These are phyloP conservation scores for Aphelenchoides besseyi DNA, from an alignment of 1,140 invertebrate species.

Conservation along the genomic window DNA sequence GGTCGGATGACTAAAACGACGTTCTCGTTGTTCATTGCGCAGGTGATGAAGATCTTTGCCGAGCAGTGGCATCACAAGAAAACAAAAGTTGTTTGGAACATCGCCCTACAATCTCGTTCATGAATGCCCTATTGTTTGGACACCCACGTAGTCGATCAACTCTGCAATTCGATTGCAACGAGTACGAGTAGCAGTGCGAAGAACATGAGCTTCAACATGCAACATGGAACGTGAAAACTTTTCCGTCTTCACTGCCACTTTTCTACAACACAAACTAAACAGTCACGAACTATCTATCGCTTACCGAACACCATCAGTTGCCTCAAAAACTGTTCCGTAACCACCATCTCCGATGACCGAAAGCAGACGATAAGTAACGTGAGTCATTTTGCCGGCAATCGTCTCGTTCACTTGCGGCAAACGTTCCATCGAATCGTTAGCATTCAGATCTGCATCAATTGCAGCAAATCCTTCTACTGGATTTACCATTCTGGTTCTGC, in stretches of 20 bases:
- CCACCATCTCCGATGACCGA: conserved; percentile 43
- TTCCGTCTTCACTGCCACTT: conserved; percentile 44
- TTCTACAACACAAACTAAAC: conserved; percentile 14
- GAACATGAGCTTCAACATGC: conserved; percentile 25
- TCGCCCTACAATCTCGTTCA: conserved; percentile 18
- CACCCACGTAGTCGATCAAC: conserved; percentile 45
- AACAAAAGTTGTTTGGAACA: conserved; percentile 26
- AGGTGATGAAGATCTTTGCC: conserved; percentile 48
- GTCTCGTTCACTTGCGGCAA: conserved; percentile 10
- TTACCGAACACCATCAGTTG: conserved; percentile 21
- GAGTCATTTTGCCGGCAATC: background rate
- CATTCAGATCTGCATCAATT: too few relatives aligned
- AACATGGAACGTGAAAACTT: conserved; percentile 27
- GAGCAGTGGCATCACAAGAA: conserved; percentile 48
- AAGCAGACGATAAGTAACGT: background rate
- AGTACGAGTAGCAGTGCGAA: conserved; percentile 31
- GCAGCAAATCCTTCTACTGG: too few relatives aligned
- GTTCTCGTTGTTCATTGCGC: conserved; percentile 40
- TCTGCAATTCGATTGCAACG: conserved; percentile 44
- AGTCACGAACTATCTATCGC: background rate
- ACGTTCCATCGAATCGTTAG: too few relatives aligned
- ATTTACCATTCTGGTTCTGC: too few relatives aligned
- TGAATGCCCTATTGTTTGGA: background rate
- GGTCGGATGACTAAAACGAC: conserved; percentile 42
- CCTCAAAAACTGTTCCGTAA: conserved; percentile 46